Evolutionary conservation across 2,888 invertebrate species (phyloP).

Genomic region (Glaucopsyche alexis): DNA sequence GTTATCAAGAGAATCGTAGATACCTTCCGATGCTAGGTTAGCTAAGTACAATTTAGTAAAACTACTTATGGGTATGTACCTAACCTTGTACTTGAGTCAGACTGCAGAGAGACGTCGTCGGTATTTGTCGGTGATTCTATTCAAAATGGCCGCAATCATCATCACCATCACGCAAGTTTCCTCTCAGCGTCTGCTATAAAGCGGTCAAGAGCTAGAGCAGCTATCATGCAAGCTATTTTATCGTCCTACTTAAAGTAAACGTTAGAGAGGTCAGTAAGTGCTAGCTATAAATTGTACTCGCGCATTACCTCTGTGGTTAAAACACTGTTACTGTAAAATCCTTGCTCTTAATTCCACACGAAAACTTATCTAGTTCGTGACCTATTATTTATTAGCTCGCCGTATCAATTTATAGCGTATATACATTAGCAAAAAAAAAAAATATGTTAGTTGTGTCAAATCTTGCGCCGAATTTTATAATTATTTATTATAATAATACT

Average conservation of each 20-base stretch:
- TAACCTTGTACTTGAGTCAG: too few relatives aligned
- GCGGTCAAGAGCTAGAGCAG: conserved; percentile 38
- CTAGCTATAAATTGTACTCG: conserved; percentile 64
- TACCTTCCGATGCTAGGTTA: too few relatives aligned
- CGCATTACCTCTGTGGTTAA: conserved; percentile 59
- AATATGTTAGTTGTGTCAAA: not conserved
- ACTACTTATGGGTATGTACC: too few relatives aligned
- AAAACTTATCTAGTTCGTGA: not conserved
- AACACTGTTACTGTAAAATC: conserved; percentile 37
- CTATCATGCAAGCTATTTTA: conserved; percentile 52
- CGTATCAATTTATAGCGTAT: not conserved
- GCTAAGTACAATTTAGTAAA: too few relatives aligned
- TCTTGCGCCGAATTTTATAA: too few relatives aligned
- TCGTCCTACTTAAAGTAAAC: conserved; percentile 54
- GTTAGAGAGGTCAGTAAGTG: conserved; percentile 64
- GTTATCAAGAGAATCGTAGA: too few relatives aligned
- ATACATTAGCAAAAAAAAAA: not conserved
- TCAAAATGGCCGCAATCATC: too few relatives aligned
- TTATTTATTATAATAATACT: too few relatives aligned
- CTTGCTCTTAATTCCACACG: conserved; percentile 29
- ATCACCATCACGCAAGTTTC: too few relatives aligned
- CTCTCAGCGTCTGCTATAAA: not conserved
- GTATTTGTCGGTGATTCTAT: too few relatives aligned
- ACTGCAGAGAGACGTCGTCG: too few relatives aligned
- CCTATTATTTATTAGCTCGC: conserved; percentile 38